These are phyloP conservation scores for Bellardia pandia DNA, from an alignment of 2,888 invertebrate genomes.

Conservation along the genomic window DNA sequence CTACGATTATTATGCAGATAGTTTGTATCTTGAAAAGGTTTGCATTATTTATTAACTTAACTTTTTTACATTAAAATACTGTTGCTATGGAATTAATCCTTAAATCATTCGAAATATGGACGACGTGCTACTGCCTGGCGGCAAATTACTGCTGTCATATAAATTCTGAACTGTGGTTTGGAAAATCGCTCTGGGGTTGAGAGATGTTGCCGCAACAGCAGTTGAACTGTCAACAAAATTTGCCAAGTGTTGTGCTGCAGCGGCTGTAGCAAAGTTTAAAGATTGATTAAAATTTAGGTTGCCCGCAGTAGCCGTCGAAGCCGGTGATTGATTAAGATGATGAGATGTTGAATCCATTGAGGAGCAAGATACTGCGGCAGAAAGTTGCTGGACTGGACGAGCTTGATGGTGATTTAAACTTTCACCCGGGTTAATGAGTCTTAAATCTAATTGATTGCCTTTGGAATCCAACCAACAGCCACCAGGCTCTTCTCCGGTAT, in stretches of 20 bases:
- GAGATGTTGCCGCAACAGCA: constrained; percentile 10
- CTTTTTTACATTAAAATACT: constrained; percentile 25
- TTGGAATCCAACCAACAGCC: constrained; percentile 72
- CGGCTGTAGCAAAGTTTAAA: constrained; percentile 59
- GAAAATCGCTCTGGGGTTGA: constrained; percentile 64
- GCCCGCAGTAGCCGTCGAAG: not conserved
- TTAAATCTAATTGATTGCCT: constrained; percentile 53
- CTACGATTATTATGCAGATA: not conserved
- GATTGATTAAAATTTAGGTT: constrained; percentile 55
- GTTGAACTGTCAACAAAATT: constrained; percentile 60
- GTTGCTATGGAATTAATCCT: not conserved
- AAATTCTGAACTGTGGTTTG: constrained; percentile 61
- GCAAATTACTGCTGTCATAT: constrained; percentile 58
- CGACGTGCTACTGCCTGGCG: constrained; percentile 41
- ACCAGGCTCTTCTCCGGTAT: constrained; percentile 74
- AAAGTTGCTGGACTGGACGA: not conserved
- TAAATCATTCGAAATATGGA: constrained; percentile 70
- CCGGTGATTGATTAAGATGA: constrained; percentile 9
- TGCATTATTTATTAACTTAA: not conserved
- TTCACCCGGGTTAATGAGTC: constrained; percentile 27
- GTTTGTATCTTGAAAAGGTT: constrained; percentile 3
- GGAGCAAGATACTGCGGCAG: constrained; percentile 17
- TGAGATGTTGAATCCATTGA: constrained; percentile 44
- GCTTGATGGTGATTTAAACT: constrained; percentile 10
- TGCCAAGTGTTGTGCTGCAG: constrained; percentile 60